Conservation (phyloP, 2,888 invertebrate genomes). For the Pristionchus fissidentatus region DNA sequence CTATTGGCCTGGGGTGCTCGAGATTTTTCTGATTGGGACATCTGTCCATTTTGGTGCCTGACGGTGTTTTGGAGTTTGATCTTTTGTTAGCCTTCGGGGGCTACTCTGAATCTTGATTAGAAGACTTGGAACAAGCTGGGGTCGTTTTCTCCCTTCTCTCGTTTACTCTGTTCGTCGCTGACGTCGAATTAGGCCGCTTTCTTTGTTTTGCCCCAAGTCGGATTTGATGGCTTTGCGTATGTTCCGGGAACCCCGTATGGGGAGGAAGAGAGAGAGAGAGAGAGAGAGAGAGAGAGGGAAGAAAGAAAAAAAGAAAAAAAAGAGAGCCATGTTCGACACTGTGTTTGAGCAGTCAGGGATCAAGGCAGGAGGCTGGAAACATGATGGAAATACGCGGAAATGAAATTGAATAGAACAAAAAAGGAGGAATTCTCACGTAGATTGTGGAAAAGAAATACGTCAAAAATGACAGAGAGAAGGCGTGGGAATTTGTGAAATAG, state of each 20-base stretch:
- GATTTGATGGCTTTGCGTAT: no score
- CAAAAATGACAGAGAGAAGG: not conserved
- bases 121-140: no score
- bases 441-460: not conserved
- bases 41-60: no score
- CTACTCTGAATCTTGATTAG: not conserved
- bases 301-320: no score
- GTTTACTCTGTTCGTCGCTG: no score
- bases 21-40: not conserved
- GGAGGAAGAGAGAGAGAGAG: not conserved
- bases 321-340: constrained; percentile 1
- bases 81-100: no score
- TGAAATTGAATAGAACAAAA: not conserved
- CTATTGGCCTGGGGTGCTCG: not conserved
- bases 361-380: no score
- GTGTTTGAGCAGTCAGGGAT: constrained; percentile 2
- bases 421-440: not conserved
- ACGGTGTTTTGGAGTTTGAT: no score
- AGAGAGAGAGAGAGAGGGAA: not conserved
- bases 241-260: not conserved
- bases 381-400: no score
- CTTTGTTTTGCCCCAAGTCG: no score
- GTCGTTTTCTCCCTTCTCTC: not conserved
- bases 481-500: no score
- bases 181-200: constrained; percentile 23